phyloP scores from a whole-genome alignment of 1,140 invertebrate genomes.

The Caenorhabditis brenneri region DNA sequence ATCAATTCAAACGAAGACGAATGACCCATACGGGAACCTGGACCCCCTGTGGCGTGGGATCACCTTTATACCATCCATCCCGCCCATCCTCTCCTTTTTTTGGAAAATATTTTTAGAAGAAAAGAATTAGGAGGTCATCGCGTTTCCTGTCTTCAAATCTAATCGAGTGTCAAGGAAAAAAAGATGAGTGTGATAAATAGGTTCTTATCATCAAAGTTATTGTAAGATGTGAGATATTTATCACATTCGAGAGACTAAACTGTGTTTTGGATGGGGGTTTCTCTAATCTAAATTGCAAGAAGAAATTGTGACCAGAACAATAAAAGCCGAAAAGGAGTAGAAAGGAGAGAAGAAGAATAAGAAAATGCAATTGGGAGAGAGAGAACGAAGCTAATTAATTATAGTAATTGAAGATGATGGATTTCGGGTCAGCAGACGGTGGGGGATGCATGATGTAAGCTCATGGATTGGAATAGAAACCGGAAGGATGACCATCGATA shows the following conservation, averaged over 20 bases:
- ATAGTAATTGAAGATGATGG: conserved; percentile 31
- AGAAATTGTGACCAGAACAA: neutral
- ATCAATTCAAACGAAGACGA: too few species aligned
- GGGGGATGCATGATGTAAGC: neutral
- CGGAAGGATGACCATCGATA: too few species aligned
- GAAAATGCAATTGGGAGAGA: neutral
- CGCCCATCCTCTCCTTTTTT: too few species aligned
- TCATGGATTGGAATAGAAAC: too few species aligned
- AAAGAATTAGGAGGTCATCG: neutral
- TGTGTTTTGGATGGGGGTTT: neutral
- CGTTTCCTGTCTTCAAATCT: neutral
- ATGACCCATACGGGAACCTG: neutral
- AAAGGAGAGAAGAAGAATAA: neutral
- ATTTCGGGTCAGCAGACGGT: neutral
- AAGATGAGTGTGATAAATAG: neutral
- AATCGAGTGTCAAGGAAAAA: neutral
- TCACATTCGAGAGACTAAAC: neutral
- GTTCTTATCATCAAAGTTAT: neutral
- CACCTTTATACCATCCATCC: neutral
- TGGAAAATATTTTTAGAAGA: too few species aligned
- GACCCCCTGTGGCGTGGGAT: neutral
- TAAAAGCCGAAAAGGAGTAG: neutral
- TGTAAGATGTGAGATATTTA: neutral
- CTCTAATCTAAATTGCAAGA: too few species aligned
- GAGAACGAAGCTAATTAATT: conserved; percentile 1